These are phyloP conservation scores for Neodiprion lecontei DNA, from an alignment of 1,140 invertebrate species.

Conservation along the genomic window DNA sequence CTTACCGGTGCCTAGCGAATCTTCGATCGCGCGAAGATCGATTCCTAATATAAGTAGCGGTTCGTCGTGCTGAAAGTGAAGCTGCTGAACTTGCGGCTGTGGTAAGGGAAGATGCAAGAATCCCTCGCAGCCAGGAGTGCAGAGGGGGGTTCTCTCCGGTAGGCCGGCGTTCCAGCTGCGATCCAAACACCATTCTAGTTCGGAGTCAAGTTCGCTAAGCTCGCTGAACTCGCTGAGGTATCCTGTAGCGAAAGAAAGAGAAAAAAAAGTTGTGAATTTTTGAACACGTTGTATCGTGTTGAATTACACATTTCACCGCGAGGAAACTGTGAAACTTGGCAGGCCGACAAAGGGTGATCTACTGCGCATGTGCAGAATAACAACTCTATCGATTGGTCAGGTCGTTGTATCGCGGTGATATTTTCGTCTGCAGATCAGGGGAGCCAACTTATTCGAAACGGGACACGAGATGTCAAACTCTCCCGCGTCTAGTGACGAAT, in stretches of 20 bases:
- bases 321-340: no score
- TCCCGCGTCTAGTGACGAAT: no score
- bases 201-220: conserved; percentile 47
- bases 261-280: not conserved
- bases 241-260: conserved; percentile 28
- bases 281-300: no score
- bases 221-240: conserved; percentile 20
- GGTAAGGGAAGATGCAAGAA: conserved; percentile 53
- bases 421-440: no score
- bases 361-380: no score
- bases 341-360: no score
- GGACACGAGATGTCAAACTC: no score
- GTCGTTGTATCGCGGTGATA: no score
- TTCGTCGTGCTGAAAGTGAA: conserved; percentile 47
- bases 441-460: no score
- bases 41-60: conserved; percentile 56
- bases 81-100: conserved; percentile 43
- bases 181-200: conserved; percentile 57
- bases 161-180: conserved; percentile 51
- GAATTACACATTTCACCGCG: no score
- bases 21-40: conserved; percentile 53
- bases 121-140: conserved; percentile 57
- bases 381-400: no score
- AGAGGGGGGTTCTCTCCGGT: conserved; percentile 58
- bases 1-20: conserved; percentile 34